These are phyloP conservation scores for Oligia latruncula DNA, from an alignment of 2,888 invertebrate species.

Conservation along the genomic window DNA sequence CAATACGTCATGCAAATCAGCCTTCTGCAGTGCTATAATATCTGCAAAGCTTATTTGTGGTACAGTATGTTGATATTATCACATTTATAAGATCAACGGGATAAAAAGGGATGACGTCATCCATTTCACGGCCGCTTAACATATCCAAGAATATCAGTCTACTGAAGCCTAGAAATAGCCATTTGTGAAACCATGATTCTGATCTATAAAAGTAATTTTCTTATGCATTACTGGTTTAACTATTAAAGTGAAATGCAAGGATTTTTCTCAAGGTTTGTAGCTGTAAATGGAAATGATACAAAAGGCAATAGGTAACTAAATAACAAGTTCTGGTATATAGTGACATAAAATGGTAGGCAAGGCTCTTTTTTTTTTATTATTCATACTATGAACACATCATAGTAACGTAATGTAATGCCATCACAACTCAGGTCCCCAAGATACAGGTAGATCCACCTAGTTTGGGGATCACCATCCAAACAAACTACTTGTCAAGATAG, in stretches of 20 bases:
- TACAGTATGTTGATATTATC: neutral
- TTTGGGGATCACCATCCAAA: neutral
- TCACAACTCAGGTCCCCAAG: neutral
- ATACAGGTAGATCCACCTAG: neutral
- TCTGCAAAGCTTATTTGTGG: neutral
- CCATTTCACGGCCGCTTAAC: neutral
- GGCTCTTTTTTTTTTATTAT: neutral
- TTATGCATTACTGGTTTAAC: neutral
- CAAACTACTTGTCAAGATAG: neutral
- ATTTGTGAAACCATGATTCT: neutral
- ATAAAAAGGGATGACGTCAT: neutral
- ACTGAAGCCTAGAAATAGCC: neutral
- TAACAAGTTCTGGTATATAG: neutral
- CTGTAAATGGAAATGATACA: neutral
- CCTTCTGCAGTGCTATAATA: neutral
- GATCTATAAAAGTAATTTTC: neutral
- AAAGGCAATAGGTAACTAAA: neutral
- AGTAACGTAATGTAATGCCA: neutral
- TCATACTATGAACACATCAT: neutral
- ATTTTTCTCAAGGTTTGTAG: slow-evolving; percentile 1
- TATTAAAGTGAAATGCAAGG: neutral
- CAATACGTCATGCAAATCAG: neutral
- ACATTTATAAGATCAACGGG: neutral
- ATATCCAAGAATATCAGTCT: neutral
- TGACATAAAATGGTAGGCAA: no score